These are phyloP conservation scores for Thereva nobilitata DNA, from an alignment of 2,888 invertebrate genomes.

Conservation along the genomic window DNA sequence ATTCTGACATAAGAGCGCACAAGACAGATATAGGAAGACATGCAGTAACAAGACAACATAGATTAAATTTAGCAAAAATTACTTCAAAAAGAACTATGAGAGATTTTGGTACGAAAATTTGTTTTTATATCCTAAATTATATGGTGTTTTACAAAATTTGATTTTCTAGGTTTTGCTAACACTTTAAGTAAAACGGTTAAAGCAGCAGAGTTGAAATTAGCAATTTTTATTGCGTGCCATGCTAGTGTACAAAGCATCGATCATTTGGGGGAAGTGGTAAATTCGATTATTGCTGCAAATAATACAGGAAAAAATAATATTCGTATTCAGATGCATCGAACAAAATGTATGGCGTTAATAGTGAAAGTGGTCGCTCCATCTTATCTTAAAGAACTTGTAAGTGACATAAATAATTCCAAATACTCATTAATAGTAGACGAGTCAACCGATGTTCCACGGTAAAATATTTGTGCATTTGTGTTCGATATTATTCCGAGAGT, in stretches of 20 bases:
- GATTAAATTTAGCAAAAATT: too few relatives aligned
- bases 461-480: too few relatives aligned
- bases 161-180: too few relatives aligned
- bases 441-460: too few relatives aligned
- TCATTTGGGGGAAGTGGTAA: background rate
- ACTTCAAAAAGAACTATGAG: background rate
- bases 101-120: background rate
- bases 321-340: background rate
- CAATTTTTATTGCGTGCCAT: background rate
- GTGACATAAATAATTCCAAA: background rate
- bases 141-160: too few relatives aligned
- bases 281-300: background rate
- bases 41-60: too few relatives aligned
- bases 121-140: too few relatives aligned
- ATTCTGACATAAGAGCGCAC: too few relatives aligned
- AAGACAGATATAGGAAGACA: too few relatives aligned
- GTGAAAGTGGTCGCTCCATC: background rate
- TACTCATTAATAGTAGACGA: too few relatives aligned
- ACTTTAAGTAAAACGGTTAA: too few relatives aligned
- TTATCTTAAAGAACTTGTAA: background rate
- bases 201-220: background rate
- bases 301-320: background rate
- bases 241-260: background rate
- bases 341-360: background rate
- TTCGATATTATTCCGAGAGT: too few relatives aligned